Conservation (phyloP, 2,113 vertebrate genomes). For the Dinomys branickii region DNA sequence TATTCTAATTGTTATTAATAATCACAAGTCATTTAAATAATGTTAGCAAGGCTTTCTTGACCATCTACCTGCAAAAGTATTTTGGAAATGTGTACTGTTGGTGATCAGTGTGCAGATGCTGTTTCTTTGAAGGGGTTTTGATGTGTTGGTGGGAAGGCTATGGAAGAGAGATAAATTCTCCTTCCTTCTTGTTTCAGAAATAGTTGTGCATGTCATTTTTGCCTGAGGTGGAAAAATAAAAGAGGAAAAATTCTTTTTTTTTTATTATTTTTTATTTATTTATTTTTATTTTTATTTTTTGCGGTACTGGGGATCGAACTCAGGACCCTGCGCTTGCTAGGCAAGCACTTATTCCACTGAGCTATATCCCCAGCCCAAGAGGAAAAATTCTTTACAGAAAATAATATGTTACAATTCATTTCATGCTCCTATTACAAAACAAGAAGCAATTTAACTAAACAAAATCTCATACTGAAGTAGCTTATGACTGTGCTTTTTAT, state of each 20-base stretch:
- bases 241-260: slow-evolving; percentile 36
- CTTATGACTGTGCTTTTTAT: slow-evolving; percentile 24
- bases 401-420: slow-evolving; percentile 47
- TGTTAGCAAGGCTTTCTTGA: neutral
- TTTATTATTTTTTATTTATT: too few relatives aligned
- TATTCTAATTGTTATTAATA: neutral
- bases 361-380: too few relatives aligned
- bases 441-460: slow-evolving; percentile 46
- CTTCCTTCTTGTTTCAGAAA: slow-evolving; percentile 21
- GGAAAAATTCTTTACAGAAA: slow-evolving; percentile 44
- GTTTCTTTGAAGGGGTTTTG: neutral
- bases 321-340: too few relatives aligned
- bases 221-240: neutral
- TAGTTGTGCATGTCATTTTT: slow-evolving; percentile 22
- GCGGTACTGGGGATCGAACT: too few relatives aligned
- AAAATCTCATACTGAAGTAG: slow-evolving; percentile 43
- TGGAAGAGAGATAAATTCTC: slow-evolving; percentile 2
- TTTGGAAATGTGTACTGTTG: neutral
- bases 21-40: neutral
- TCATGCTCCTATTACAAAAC: slow-evolving; percentile 52
- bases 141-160: neutral
- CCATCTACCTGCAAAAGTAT: neutral
- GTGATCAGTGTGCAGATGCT: too few relatives aligned
- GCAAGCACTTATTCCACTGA: too few relatives aligned
- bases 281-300: too few relatives aligned